A percentile compares a stretch with the other conserved stretches of the same genome.
Conservation (phyloP, 2,888 invertebrate species). For the Timandra comae region DNA sequence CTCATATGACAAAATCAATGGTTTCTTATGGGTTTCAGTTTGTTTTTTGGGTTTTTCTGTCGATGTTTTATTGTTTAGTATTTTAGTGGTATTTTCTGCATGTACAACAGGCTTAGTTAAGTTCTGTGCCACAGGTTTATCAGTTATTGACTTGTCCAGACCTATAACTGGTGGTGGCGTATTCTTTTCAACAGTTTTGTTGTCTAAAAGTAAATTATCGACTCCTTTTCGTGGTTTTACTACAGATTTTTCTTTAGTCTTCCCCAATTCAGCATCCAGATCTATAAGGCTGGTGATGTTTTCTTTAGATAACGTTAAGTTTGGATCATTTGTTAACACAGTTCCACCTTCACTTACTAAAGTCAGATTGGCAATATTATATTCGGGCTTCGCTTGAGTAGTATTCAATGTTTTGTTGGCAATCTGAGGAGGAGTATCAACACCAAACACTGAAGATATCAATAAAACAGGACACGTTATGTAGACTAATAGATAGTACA, state of each 20-base stretch:
- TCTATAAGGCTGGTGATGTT: slow-evolving; percentile 31
- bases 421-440: no score
- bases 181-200: slow-evolving; percentile 8
- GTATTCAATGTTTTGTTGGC: no score
- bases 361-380: slow-evolving; percentile 29
- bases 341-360: slow-evolving; percentile 49
- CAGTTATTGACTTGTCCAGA: no score
- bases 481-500: no score
- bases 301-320: slow-evolving; percentile 33
- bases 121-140: no score
- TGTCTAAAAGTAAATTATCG: slow-evolving; percentile 14
- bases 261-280: slow-evolving; percentile 38
- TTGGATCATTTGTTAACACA: slow-evolving; percentile 29
- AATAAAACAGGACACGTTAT: no score
- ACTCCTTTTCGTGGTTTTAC: slow-evolving; percentile 45
- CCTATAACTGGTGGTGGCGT: no score
- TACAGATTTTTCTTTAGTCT: slow-evolving; percentile 36
- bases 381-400: background rate
- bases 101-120: no score
- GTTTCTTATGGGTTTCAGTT: slow-evolving; percentile 41
- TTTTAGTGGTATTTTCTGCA: no score
- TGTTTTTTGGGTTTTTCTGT: no score
- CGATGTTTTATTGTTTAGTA: no score
- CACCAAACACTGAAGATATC: slow-evolving; percentile 1
- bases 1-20: slow-evolving; percentile 43